These are phyloP conservation scores for Protosalanx chinensis DNA, from an alignment of 2,797 vertebrate genomes.

Conservation along the genomic window DNA sequence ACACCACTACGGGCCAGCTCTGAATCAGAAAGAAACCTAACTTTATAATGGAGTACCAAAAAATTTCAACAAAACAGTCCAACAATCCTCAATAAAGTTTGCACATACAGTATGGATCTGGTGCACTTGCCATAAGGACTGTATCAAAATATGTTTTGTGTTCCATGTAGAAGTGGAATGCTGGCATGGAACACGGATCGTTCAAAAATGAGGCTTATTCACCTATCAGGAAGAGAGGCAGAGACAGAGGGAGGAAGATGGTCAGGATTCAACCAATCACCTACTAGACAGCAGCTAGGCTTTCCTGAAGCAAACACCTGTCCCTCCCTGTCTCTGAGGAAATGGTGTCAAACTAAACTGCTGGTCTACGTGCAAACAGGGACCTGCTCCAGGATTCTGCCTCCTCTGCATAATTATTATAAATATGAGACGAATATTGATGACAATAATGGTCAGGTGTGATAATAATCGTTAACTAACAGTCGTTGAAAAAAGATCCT, in stretches of 20 bases:
- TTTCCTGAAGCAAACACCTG: not conserved
- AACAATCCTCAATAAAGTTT: not conserved
- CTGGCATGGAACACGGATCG: conserved; percentile 19
- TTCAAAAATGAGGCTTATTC: conserved; percentile 31
- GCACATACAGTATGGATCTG: not conserved
- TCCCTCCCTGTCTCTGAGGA: not conserved
- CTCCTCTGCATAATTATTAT: not conserved
- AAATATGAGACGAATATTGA: not conserved
- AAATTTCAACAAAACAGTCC: not conserved
- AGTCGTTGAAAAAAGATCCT: conserved; percentile 54
- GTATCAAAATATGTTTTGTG: conserved; percentile 11
- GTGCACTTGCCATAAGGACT: not conserved
- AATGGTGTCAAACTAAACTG: conserved; percentile 1
- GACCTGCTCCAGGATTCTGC: not conserved
- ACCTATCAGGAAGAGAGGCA: conserved; percentile 14
- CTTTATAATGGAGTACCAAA: not conserved
- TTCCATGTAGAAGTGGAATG: conserved; percentile 8
- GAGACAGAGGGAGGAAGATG: conserved; percentile 31
- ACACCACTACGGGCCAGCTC: no score
- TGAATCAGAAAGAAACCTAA: not conserved
- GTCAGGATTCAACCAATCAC: conserved; percentile 22
- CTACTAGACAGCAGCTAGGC: conserved; percentile 6
- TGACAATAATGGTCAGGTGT: conserved; percentile 1
- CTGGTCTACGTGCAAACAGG: not conserved
- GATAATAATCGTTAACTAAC: conserved; percentile 43